Percentiles rank a stretch among this genome's conserved stretches.
phyloP scores from a whole-genome alignment of 2,113 vertebrate species.

The Sphyrna mokarran region DNA sequence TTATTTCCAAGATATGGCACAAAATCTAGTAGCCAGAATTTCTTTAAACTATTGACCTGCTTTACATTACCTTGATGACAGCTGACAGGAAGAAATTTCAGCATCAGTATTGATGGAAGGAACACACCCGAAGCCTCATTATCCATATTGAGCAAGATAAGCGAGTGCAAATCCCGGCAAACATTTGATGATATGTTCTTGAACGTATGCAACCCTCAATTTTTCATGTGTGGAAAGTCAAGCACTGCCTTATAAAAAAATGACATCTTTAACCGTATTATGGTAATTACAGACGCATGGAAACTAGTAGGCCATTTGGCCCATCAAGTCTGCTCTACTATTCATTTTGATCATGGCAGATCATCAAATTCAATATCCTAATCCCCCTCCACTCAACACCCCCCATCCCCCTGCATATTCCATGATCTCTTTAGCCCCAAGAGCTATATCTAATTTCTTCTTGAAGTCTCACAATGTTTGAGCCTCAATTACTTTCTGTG shows the following conservation, averaged over 20 bases:
- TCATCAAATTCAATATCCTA: too few relatives aligned
- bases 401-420: too few relatives aligned
- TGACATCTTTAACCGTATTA: not conserved
- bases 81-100: not conserved
- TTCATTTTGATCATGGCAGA: too few relatives aligned
- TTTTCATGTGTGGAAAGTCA: not conserved
- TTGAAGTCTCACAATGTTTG: too few relatives aligned
- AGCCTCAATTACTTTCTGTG: too few relatives aligned
- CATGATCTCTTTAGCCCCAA: too few relatives aligned
- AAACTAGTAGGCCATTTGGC: too few relatives aligned
- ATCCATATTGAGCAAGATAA: not conserved
- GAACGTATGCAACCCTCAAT: not conserved
- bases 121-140: not conserved
- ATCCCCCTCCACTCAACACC: too few relatives aligned
- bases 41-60: not conserved
- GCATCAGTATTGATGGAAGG: not conserved
- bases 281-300: not conserved
- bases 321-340: too few relatives aligned
- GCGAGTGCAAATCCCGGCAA: not conserved
- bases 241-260: not conserved
- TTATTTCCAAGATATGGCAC: too few relatives aligned
- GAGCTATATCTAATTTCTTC: too few relatives aligned
- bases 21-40: not conserved
- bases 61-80: not conserved
- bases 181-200: not conserved